These are phyloP conservation scores for Drosophila stalkeri DNA, from an alignment of 2,888 invertebrate genomes.

Conservation along the genomic window DNA sequence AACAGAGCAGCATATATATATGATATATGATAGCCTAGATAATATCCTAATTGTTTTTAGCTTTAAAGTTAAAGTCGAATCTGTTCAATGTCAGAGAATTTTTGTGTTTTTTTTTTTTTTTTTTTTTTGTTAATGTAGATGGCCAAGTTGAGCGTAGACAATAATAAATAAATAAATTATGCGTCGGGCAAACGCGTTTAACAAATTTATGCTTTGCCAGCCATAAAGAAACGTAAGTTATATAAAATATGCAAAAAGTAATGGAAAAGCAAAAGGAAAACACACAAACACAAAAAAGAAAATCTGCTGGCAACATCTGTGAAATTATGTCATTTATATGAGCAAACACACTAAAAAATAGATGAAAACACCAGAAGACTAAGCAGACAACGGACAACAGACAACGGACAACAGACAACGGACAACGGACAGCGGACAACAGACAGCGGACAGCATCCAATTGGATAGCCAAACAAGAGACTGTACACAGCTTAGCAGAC, in stretches of 20 bases:
- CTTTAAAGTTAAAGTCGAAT: too few species aligned
- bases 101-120: conserved; percentile 15
- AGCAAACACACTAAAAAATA: conserved; percentile 77
- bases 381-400: conserved; percentile 16
- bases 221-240: conserved; percentile 63
- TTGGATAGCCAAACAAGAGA: conserved; percentile 70
- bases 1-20: background rate
- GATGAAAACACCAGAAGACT: conserved; percentile 56
- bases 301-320: conserved; percentile 69
- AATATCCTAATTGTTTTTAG: too few species aligned
- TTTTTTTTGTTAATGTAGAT: conserved; percentile 23
- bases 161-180: conserved; percentile 68
- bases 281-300: conserved; percentile 3
- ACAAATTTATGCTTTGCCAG: conserved; percentile 68
- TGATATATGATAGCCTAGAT: too few species aligned
- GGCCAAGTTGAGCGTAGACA: conserved; percentile 59
- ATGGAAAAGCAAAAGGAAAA: conserved; percentile 17
- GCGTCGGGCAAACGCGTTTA: conserved; percentile 70
- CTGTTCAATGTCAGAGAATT: background rate
- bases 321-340: conserved; percentile 81
- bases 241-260: conserved; percentile 64
- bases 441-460: conserved; percentile 29
- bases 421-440: conserved; percentile 18
- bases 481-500: conserved; percentile 66
- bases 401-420: conserved; percentile 19